phyloP scores from a whole-genome alignment of 1,140 invertebrate genomes.

The Zaprionus davidi region DNA sequence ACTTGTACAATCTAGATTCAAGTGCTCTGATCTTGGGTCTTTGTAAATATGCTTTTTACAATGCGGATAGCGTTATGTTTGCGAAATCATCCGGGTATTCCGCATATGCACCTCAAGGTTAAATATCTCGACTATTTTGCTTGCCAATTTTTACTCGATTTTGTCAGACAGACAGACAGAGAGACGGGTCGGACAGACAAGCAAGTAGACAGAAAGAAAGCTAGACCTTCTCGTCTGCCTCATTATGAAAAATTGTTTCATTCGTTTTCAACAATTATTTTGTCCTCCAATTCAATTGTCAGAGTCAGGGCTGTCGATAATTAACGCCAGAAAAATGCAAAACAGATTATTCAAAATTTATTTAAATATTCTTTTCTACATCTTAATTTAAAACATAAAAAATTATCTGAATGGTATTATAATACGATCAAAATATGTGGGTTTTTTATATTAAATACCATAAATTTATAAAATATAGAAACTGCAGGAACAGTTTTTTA shows the following conservation, averaged over 20 bases:
- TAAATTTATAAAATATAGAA: neutral
- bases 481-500: neutral
- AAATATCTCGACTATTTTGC: conserved; percentile 29
- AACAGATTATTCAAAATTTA: neutral
- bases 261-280: conserved; percentile 65
- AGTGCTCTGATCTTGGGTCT: conserved; percentile 2
- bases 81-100: conserved; percentile 26
- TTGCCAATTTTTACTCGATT: conserved; percentile 43
- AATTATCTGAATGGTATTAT: neutral
- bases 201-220: conserved; percentile 42
- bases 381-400: neutral
- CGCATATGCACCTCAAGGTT: conserved; percentile 45
- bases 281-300: conserved; percentile 77
- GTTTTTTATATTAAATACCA: neutral
- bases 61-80: conserved; percentile 22
- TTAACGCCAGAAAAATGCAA: conserved; percentile 49
- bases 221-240: conserved; percentile 45
- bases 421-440: neutral
- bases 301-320: conserved; percentile 66
- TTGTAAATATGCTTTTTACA: conserved; percentile 24
- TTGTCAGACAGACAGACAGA: conserved; percentile 39
- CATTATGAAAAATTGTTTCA: conserved; percentile 60
- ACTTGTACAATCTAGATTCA: neutral
- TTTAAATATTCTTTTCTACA: neutral
- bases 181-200: conserved; percentile 12